These are phyloP conservation scores for Indri indri DNA, from an alignment of 2,113 vertebrate species.

Conservation along the genomic window DNA sequence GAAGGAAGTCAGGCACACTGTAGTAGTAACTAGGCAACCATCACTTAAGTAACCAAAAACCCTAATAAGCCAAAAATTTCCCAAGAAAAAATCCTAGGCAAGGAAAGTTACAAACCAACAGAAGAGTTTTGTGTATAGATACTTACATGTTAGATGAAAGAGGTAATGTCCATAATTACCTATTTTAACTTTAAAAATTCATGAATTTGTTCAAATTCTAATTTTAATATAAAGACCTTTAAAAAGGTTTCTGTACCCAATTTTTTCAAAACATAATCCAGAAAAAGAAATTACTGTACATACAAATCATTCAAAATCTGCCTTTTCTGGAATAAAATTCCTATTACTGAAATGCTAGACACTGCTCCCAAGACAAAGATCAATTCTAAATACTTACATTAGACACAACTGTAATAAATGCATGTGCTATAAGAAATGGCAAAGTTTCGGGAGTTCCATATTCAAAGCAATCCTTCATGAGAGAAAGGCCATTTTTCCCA, in stretches of 20 bases:
- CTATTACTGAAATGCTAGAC: neutral
- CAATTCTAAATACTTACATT: constrained; percentile 90
- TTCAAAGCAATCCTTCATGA: constrained; percentile 99
- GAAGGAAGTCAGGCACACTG: neutral
- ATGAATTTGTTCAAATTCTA: neutral
- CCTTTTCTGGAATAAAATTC: neutral
- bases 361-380: neutral
- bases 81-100: neutral
- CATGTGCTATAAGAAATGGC: constrained; percentile 97
- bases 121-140: neutral
- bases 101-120: neutral
- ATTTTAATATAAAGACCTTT: neutral
- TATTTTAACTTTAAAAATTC: neutral
- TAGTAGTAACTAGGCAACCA: neutral
- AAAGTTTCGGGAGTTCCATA: constrained; percentile 94
- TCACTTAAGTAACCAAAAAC: neutral
- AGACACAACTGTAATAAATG: constrained; percentile 99
- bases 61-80: neutral
- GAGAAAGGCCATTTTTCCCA: constrained; percentile 97
- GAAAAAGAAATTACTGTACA: neutral
- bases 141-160: neutral
- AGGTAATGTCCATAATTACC: neutral
- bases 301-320: neutral
- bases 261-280: constrained; percentile 34
- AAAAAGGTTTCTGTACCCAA: neutral